A percentile compares a stretch with the other conserved stretches of the same genome.
These are phyloP conservation scores for Drosophila leontia DNA, from an alignment of 1,140 invertebrate genomes.

Conservation along the genomic window DNA sequence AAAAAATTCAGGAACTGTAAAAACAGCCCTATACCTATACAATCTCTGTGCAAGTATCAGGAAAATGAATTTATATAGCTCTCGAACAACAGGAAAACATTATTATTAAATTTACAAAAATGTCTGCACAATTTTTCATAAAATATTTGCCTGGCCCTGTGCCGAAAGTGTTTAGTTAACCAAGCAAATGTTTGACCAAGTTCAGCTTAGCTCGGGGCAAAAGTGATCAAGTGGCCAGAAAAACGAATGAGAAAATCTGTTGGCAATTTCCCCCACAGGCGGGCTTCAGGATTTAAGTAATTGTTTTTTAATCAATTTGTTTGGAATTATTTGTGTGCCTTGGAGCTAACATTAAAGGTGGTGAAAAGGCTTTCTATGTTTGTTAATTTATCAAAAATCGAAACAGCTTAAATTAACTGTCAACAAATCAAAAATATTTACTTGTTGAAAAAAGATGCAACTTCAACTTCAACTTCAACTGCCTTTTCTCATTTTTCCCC, in stretches of 20 bases:
- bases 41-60: not conserved
- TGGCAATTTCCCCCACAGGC: not conserved
- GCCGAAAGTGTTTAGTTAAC: constrained; percentile 9
- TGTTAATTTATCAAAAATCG: not conserved
- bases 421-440: constrained; percentile 22
- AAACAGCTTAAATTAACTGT: constrained; percentile 1
- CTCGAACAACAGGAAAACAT: not conserved
- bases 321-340: constrained; percentile 1
- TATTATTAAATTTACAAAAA: constrained; percentile 19
- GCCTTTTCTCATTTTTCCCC: not conserved
- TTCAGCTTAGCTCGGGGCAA: not conserved
- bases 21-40: not conserved
- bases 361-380: not conserved
- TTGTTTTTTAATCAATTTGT: constrained; percentile 30
- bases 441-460: not conserved
- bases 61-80: not conserved
- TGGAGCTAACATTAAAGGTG: not conserved
- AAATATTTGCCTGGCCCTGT: constrained; percentile 12
- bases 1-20: not conserved
- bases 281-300: not conserved
- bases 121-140: not conserved
- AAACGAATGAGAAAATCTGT: not conserved
- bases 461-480: not conserved
- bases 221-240: not conserved
- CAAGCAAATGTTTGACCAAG: not conserved